These are phyloP conservation scores for Drosophila picticornis DNA, from an alignment of 2,888 invertebrate species.

Conservation along the genomic window DNA sequence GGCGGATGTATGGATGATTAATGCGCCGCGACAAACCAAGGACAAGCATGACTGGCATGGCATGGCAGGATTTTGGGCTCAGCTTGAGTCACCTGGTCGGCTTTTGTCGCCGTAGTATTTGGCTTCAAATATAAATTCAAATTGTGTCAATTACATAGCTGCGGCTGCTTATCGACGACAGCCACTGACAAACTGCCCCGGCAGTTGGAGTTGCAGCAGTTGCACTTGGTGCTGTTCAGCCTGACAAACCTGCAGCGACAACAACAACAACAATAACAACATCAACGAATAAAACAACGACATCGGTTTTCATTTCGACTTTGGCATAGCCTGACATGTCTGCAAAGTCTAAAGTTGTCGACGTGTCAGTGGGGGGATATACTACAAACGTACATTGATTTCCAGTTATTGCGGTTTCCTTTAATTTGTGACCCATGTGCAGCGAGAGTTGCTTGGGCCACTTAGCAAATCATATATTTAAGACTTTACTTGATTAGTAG, in stretches of 20 bases:
- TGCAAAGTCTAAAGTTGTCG: constrained; percentile 69
- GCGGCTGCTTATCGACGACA: constrained; percentile 74
- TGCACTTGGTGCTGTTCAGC: constrained; percentile 57
- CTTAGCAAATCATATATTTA: constrained; percentile 11
- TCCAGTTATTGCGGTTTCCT: constrained; percentile 44
- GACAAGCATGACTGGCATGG: constrained; percentile 45
- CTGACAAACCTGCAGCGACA: constrained; percentile 67
- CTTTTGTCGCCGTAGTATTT: constrained; percentile 20
- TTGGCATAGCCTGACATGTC: constrained; percentile 66
- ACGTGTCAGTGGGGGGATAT: constrained; percentile 57
- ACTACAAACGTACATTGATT: constrained; percentile 29
- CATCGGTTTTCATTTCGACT: constrained; percentile 60
- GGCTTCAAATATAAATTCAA: constrained; percentile 73
- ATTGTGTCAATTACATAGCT: constrained; percentile 79
- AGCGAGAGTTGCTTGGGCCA: constrained; percentile 36
- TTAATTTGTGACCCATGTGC: constrained; percentile 11
- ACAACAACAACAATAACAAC: constrained; percentile 11
- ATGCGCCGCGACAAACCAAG: constrained; percentile 77
- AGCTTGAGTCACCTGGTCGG: constrained; percentile 71
- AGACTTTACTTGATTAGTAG: constrained; percentile 2
- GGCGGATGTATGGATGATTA: constrained; percentile 66
- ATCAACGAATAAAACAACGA: constrained; percentile 15
- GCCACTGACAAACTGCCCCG: constrained; percentile 66
- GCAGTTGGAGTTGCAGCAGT: constrained; percentile 39
- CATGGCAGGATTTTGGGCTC: constrained; percentile 56